phyloP scores from a whole-genome alignment of 2,113 vertebrate species.

The Mesembrinibis cayennensis region DNA sequence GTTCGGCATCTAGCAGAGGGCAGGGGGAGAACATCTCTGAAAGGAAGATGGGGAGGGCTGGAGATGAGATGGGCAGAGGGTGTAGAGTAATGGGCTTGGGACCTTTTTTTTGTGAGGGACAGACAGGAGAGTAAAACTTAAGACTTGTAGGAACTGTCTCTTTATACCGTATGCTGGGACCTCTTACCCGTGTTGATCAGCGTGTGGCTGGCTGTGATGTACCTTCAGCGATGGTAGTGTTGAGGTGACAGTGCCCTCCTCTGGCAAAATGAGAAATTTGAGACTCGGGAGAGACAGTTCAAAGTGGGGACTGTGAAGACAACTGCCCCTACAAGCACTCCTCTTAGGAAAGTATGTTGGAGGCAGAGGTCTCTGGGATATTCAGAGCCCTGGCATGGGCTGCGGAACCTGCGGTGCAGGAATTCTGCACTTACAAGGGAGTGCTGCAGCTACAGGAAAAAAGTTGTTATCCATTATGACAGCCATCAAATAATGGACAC shows the following conservation, averaged over 20 bases:
- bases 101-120: neutral
- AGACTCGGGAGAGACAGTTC: rapidly evolving
- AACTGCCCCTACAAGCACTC: neutral
- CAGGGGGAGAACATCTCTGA: neutral
- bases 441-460: neutral
- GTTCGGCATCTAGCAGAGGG: neutral
- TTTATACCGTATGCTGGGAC: rapidly evolving
- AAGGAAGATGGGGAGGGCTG: neutral
- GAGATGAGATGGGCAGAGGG: neutral
- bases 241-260: constrained; percentile 8
- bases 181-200: neutral
- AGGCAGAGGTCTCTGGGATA: neutral
- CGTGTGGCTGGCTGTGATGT: neutral
- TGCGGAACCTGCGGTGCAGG: neutral
- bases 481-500: neutral
- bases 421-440: neutral
- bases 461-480: rapidly evolving
- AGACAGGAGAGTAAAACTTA: neutral
- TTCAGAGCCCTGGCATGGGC: neutral
- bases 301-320: rapidly evolving
- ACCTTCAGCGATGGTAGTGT: neutral
- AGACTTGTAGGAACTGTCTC: neutral
- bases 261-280: neutral
- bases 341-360: rapidly evolving
- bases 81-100: neutral